Evolutionary conservation across 30 jellyfish, hydroid and myxozoan species (phyloP).

Genomic region (Aurelia aurita complex sp. Pacific): DNA sequence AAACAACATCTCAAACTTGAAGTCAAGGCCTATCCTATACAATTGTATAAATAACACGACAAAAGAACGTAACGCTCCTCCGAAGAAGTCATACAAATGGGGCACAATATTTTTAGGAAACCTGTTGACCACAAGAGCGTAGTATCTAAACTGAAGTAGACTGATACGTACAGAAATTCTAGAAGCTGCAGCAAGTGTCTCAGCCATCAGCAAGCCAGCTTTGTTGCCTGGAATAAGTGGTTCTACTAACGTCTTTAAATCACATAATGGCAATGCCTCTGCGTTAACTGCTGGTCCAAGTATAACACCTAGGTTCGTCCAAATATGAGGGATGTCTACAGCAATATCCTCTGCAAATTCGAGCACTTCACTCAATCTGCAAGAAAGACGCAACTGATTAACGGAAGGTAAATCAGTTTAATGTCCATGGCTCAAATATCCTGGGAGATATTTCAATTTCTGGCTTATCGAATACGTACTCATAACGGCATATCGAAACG

Average conservation of each 20-base stretch:
- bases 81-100: too few species aligned
- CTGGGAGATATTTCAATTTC: too few species aligned
- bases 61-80: too few species aligned
- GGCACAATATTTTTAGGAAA: too few species aligned
- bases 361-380: conserved; percentile 41
- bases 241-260: conserved; percentile 63
- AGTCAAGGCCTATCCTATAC: too few species aligned
- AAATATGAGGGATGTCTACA: conserved; percentile 77
- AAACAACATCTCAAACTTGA: too few species aligned
- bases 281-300: conserved; percentile 79
- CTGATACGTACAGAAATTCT: conserved; percentile 59
- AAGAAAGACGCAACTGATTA: neutral
- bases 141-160: neutral
- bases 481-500: too few species aligned
- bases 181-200: conserved; percentile 77
- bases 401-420: too few species aligned
- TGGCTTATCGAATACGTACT: too few species aligned
- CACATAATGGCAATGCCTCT: conserved; percentile 65
- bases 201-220: conserved; percentile 88
- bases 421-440: too few species aligned
- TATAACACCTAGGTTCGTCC: conserved; percentile 74
- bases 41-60: too few species aligned
- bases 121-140: too few species aligned
- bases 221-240: conserved; percentile 67
- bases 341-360: conserved; percentile 66